Evolutionary conservation across 2,888 invertebrate species (phyloP).

Genomic region (Boloria selene): DNA sequence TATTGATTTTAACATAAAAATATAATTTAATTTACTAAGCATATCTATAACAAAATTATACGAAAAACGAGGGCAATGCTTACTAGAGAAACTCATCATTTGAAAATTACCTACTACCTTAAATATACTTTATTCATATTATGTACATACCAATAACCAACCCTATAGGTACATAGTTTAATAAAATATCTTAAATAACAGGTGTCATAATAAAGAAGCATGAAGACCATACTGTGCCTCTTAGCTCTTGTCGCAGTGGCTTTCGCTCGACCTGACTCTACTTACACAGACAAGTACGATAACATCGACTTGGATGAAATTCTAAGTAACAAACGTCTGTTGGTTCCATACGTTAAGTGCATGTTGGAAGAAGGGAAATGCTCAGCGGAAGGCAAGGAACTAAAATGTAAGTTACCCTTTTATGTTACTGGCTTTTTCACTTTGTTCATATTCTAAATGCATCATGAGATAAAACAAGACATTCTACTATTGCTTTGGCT

Average conservation of each 20-base stretch:
- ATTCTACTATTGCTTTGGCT: too few species aligned
- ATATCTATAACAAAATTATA: too few species aligned
- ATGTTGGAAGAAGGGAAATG: conserved; percentile 84
- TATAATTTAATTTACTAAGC: too few species aligned
- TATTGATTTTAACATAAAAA: too few species aligned
- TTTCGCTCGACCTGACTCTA: conserved; percentile 30
- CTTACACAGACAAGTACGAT: conserved; percentile 85
- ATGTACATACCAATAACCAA: too few species aligned
- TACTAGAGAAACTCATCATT: too few species aligned
- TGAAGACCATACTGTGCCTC: conserved; percentile 31
- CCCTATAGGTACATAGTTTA: too few species aligned
- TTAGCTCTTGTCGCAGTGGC: conserved; percentile 28
- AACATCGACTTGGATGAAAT: conserved; percentile 85
- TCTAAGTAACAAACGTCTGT: conserved; percentile 79
- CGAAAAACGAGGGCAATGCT: too few species aligned
- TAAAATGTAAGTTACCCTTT: conserved; percentile 84
- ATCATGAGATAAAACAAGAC: neutral
- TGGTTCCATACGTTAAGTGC: conserved; percentile 86
- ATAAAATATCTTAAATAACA: neutral
- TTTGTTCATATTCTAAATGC: too few species aligned
- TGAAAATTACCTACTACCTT: too few species aligned
- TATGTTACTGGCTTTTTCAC: neutral
- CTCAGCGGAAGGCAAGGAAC: conserved; percentile 86
- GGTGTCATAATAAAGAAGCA: conserved; percentile 2
- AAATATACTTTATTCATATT: too few species aligned